Evolutionary conservation across 2,113 vertebrate genomes (phyloP).

Genomic region (Orthonyx spaldingii): DNA sequence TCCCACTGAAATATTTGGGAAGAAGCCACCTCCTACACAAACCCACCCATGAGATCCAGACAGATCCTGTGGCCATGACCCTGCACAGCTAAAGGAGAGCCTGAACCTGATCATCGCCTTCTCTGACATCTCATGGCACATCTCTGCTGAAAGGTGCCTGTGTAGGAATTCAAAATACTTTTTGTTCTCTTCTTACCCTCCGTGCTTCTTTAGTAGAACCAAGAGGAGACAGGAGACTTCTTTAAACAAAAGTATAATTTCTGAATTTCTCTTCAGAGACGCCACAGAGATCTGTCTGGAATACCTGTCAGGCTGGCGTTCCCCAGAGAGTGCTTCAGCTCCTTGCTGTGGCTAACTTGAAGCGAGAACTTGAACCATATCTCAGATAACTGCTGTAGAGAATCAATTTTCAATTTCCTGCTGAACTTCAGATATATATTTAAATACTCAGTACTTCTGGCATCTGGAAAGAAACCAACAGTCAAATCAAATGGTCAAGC

Average conservation of each 20-base stretch:
- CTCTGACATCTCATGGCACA: neutral
- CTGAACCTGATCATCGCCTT: neutral
- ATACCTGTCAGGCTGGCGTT: neutral
- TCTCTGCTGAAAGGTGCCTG: neutral
- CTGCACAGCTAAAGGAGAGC: neutral
- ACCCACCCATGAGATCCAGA: neutral
- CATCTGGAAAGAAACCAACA: conserved; percentile 45
- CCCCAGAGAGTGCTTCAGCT: neutral
- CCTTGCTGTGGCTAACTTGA: conserved; percentile 22
- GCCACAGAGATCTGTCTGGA: neutral
- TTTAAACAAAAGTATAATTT: neutral
- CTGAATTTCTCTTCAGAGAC: neutral
- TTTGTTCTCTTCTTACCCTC: neutral
- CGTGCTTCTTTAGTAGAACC: neutral
- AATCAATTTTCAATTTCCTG: conserved; percentile 63
- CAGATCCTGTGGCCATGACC: neutral
- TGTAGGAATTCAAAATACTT: neutral
- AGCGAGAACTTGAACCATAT: conserved; percentile 20
- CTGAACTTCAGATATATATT: conserved; percentile 43
- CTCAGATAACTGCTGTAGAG: conserved; percentile 47
- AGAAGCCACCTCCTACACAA: neutral
- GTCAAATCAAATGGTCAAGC: conserved; percentile 45
- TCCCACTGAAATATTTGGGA: neutral
- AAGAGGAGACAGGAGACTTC: neutral
- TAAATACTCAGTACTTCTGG: conserved; percentile 41